These are phyloP conservation scores for Mustelus asterias DNA, from an alignment of 2,113 vertebrate species.

Conservation along the genomic window DNA sequence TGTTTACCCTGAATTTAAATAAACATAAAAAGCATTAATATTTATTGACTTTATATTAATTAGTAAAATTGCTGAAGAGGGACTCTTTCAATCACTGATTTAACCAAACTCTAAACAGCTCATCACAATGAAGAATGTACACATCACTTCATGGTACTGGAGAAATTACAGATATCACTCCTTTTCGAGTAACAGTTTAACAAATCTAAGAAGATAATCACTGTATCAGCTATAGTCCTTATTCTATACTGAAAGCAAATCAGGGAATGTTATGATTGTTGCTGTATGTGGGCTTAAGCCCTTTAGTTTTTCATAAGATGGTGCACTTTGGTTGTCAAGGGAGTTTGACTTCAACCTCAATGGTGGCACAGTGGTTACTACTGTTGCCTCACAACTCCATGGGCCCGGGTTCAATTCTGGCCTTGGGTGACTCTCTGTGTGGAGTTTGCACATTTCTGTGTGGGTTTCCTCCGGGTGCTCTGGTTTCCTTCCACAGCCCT, in stretches of 20 bases:
- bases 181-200: not conserved
- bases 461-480: too few species aligned
- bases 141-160: not conserved
- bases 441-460: too few species aligned
- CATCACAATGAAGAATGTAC: not conserved
- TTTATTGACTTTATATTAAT: not conserved
- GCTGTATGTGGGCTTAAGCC: not conserved
- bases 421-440: too few species aligned
- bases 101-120: not conserved
- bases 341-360: not conserved
- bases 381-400: too few species aligned
- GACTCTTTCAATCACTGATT: not conserved
- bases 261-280: not conserved
- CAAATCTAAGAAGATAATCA: not conserved
- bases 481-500: too few species aligned
- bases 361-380: too few species aligned
- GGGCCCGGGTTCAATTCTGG: too few species aligned
- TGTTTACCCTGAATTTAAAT: slow-evolving; percentile 56
- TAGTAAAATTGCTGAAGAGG: not conserved
- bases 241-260: not conserved
- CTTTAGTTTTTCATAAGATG: not conserved
- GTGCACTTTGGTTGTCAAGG: not conserved
- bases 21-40: slow-evolving; percentile 7
- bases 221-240: not conserved
- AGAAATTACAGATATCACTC: not conserved